Evolutionary conservation across 2,888 invertebrate species (phyloP), one percentile per base, ranked within the genome.

Genomic region (Melieria omissa): DNA sequence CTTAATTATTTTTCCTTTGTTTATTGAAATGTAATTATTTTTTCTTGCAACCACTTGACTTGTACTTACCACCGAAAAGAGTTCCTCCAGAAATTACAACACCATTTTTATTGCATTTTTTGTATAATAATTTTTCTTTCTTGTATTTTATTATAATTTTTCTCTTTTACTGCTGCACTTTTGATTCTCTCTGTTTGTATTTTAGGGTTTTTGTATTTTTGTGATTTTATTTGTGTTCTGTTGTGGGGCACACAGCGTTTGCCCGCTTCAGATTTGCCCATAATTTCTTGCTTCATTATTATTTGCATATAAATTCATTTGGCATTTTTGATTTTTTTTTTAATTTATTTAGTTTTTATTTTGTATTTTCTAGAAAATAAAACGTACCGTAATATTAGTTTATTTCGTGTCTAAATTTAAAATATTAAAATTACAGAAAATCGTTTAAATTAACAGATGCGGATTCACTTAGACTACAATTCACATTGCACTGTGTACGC

Each of bases 311-410:
- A 64, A 52, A 12, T 52, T 46, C 16, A 67, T 67, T 67, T 49
- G 66, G 58, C 58, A 12, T 49, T 67, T n/a, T 64, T 73, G 72
- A 62, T 72, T 72, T 75, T 72, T 66, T 63, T 71, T 73, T 71
- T 74, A 74, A 74, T 73, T 72, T 74, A 75, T 77, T 79, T 16
- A 10, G 46, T 46, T 46, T 44, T 7, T 73, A 73, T 42, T 67
- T 66, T 4, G 47, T 55, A 62, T 69, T 46, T 7, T 66, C 45
- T 29, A 29, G 29, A 29, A 29, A 29, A 29, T 29, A 29, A 29
- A 29, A 29, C 29, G 29, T 29, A 29, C 29, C 29, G 1, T 29
- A 29, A 29, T 29, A 29, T 29, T 29, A 29, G 29, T 29, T 29
- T 29, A 29, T 29, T 29, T 29, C 29, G 29, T 29, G 29, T 29